A percentile compares a stretch with the other conserved stretches of the same genome.
These are phyloP conservation scores for Leucophenga varia DNA, from an alignment of 1,140 invertebrate species.

Conservation along the genomic window DNA sequence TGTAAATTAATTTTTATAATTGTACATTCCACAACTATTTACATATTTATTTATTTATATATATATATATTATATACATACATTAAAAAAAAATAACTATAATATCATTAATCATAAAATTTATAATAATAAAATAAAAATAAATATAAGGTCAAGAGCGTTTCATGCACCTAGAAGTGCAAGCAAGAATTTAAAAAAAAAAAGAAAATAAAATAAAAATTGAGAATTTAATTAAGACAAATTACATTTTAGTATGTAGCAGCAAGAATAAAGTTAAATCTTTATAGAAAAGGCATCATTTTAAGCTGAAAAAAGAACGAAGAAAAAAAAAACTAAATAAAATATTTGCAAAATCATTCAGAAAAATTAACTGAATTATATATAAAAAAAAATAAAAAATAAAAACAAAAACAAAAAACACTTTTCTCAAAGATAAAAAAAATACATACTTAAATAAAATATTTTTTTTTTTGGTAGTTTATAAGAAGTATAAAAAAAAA, in stretches of 20 bases:
- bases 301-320: background rate
- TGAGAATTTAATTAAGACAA: too few species aligned
- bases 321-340: slow-evolving; percentile 5
- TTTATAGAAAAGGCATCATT: too few species aligned
- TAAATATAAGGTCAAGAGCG: slow-evolving; percentile 44
- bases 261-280: too few species aligned
- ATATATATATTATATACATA: too few species aligned
- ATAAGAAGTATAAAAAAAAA: slow-evolving; percentile 4
- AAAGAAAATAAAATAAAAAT: slow-evolving; percentile 3
- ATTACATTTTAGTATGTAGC: too few species aligned
- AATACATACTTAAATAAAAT: slow-evolving; percentile 15
- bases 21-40: too few species aligned
- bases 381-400: slow-evolving; percentile 1
- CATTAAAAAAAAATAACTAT: too few species aligned
- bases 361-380: too few species aligned
- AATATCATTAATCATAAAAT: too few species aligned
- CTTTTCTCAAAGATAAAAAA: background rate
- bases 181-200: slow-evolving; percentile 33
- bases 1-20: too few species aligned
- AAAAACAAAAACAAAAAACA: slow-evolving; percentile 6
- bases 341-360: slow-evolving; percentile 7
- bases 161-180: slow-evolving; percentile 46
- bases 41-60: too few species aligned
- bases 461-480: slow-evolving; percentile 19
- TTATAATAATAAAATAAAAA: too few species aligned